Evolutionary conservation across 2,797 vertebrate genomes (phyloP).

Genomic region (Smutsia temminckii): DNA sequence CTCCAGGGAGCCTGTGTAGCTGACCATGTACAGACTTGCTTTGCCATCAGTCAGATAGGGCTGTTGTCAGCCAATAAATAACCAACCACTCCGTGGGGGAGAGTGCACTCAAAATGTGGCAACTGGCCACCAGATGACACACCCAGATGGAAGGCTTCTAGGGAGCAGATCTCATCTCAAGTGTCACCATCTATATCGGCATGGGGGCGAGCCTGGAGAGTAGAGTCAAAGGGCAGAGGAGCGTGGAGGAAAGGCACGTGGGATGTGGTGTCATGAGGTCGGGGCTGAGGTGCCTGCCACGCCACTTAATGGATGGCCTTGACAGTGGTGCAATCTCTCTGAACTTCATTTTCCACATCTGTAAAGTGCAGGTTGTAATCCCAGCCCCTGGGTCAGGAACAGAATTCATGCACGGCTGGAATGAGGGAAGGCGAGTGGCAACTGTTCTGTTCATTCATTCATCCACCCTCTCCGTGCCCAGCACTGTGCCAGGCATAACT

Average conservation of each 20-base stretch:
- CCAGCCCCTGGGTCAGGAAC: not conserved
- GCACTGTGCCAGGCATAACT: not conserved
- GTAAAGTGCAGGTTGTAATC: not conserved
- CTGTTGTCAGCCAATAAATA: not conserved
- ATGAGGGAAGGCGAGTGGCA: not conserved
- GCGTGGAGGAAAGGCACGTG: fast-evolving
- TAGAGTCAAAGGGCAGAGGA: not conserved
- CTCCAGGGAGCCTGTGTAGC: not conserved
- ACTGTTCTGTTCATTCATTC: not conserved
- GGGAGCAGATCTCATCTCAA: not conserved
- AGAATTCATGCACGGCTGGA: not conserved
- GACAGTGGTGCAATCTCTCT: not conserved
- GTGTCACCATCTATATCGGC: not conserved
- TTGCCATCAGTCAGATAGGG: not conserved
- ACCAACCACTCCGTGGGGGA: not conserved
- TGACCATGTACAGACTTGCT: not conserved
- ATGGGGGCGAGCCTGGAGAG: not conserved
- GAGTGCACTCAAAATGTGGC: not conserved
- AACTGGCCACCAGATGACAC: not conserved
- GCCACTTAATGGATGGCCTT: not conserved
- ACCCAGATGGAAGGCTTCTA: not conserved
- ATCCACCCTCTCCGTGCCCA: not conserved
- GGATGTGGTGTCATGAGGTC: not conserved
- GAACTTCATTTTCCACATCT: not conserved
- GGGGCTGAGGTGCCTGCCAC: not conserved